Evolutionary conservation across 2,113 vertebrate genomes (phyloP), one percentile per base, ranked within the genome.

Genomic region (Xenopus laevis): DNA sequence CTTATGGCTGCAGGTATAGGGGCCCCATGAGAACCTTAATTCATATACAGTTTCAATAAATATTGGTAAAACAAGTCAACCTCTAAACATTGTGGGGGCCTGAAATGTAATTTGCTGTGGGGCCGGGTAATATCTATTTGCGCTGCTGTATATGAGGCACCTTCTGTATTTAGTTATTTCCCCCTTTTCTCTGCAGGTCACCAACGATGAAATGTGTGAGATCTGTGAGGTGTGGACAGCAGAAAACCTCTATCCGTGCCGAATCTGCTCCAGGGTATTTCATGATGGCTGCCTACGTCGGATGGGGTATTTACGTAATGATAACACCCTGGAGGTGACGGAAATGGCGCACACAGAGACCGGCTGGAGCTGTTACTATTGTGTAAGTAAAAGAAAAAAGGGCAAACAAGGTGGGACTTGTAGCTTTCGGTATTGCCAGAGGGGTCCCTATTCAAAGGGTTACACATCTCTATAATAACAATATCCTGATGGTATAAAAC

Each of bases 211-310:
- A 86, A 97, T 98, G 91, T 98, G 97, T 0, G 95, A 99, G 13
- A 92, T 99, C 77, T 98, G 97, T 0, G 96, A 98, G 85, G 97
- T 98, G 72, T 98, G 97, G 97, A 99, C 97, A 0, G 97, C 96
- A 0, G 96, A 99, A 23, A 96, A 94, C 85, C 91, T 99, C 71
- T 95, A 94, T 73, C 95, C 97, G 0, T 99, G 97, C 84, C 88
- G 94, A 40, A 76, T 93, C 80, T 99, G 97, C 82, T 94, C 90
- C 5, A 89, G 94, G 13, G 93, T 98, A 67, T 98, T 97, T 58
- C 97, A 99, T 0, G 96, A 99, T 0, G 97, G 97, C 79, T 99
- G 97, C 85, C 89, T 98, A 84, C 91, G 90, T 69, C 96, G 95
- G 81, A 89, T 99, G 88, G 95, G 96, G n/a, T 95, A 94, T 81